Base-by-base conservation (phyloP, 2,888 invertebrate genomes). In the Peribatodes rhomboidaria region DNA sequence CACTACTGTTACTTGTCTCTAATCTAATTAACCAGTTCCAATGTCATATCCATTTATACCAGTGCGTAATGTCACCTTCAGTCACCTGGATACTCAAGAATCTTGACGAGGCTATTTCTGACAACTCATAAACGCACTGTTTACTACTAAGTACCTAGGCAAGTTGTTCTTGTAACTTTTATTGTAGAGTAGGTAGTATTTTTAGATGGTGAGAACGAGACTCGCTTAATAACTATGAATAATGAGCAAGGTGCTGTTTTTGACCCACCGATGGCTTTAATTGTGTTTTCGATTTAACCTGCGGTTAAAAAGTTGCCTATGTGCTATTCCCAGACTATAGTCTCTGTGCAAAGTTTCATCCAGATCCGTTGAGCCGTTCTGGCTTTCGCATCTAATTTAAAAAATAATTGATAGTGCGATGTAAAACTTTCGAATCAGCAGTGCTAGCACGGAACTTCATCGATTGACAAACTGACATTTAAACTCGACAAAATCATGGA, bases 21-120 rank as follows among this genome's bases (percentile, higher is more conserved):
- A 73, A 73, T 73, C 73, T 73, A 73, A 73, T 73, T 73, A 73
- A 67, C 73, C 56, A 58, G 73, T 71, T 68, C 59, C 73, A 73
- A 73, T 73, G 73, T 71, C 73, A 64, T 61, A 53, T 71, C 73
- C 73, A 73, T 73, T 71, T 71, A 66, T 56, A 65, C 41, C 55
- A 35, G 59, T 60, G 42, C 14, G 49, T 65, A 58, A 64, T 59
- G 59, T 37, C 64, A 60, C 42, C 68, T 41, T 33, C 57, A 46
- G 64, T 69, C 64, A 65, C 67, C 67, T 69, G 67, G 55, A 20
- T 49, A 42, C 60, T 46, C 54, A 67, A 50, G 56, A 67, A 69
- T 65, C 67, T 64, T 55, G 50, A 37, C 49, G 16, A 49, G 61
- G 22, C 61, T 68, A 61, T 71, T 66, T 59, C 14, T 18, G 42